Base-by-base conservation (phyloP, 2,888 invertebrate genomes). In the Meghimatium bilineatum region DNA sequence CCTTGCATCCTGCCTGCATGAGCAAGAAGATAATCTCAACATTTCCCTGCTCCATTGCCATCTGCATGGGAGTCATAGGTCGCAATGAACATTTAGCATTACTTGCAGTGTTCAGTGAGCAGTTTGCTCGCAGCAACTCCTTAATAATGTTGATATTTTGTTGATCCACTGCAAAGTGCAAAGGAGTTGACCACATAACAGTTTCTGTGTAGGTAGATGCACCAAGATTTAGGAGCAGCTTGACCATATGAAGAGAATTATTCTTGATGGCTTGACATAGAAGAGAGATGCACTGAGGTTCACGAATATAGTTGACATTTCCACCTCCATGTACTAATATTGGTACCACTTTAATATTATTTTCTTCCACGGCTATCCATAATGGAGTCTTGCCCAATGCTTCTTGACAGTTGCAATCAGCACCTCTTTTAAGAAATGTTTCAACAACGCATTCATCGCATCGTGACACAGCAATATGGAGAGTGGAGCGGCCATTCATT, bases 291-390 rank as follows among this genome's bases (percentile, higher is more conserved):
- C 86, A 85, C 71, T 86, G 87, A 32, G 88, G 85, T 20, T 72
- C 80, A 52, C 87, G 84, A 34, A 81, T 69, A 74, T 86, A 90
- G 74, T 90, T 90, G 5, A 91, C 87, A 84, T 90, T 79, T 26
- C 86, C 90, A 12, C 91, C 90, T 85, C 88, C 86, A 44, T 81
- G 71, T 17, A 90, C 82, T 44, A 91, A 78, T 32, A 90, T 85
- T 3, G 88, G 88, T 3, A 89, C 89, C 63, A 91, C 88, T 71
- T 85, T 88, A 12, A 89, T 88, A 84, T 90, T 90, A 71, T 91
- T 90, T 81, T 91, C 90, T 81, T 87, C 86, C 6, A 91, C 90
- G 23, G 92, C 92, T 52, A 92, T 86, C 89, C 91, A 90, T 32
- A 92, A 86, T 3, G 92, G 91, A 5, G 91, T 91, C 74, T 90